These are phyloP conservation scores for Microcebus lehilahytsara DNA, from an alignment of 2,113 vertebrate species.

Conservation along the genomic window DNA sequence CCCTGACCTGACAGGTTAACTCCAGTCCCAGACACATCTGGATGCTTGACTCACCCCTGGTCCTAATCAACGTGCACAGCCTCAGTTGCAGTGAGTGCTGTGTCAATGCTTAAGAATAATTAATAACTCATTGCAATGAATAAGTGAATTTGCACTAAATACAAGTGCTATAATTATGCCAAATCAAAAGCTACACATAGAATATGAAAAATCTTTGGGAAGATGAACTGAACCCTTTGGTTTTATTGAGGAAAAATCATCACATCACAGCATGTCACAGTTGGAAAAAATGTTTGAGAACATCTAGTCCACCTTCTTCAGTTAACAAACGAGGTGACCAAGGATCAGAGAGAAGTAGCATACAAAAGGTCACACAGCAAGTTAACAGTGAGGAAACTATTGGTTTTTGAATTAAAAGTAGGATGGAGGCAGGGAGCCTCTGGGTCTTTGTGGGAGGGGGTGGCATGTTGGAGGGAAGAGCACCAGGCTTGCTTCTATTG, in stretches of 20 bases:
- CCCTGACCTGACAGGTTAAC: background rate
- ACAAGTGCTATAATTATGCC: constrained; percentile 1
- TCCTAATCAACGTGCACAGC: background rate
- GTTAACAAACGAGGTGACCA: background rate
- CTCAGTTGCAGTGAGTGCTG: background rate
- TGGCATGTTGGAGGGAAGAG: background rate
- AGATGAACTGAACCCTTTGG: background rate
- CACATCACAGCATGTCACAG: background rate
- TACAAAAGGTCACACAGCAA: background rate
- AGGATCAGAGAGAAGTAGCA: background rate
- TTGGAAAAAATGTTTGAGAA: background rate
- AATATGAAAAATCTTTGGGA: background rate
- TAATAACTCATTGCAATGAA: background rate
- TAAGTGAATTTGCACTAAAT: background rate
- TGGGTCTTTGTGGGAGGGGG: background rate
- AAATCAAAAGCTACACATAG: background rate
- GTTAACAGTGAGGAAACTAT: background rate
- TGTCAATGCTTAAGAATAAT: background rate
- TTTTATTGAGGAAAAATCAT: background rate
- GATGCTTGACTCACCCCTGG: background rate
- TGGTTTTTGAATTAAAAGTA: background rate
- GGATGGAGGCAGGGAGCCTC: background rate
- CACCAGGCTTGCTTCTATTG: background rate
- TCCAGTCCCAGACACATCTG: background rate
- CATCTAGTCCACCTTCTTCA: background rate